Conservation (phyloP, 2,113 vertebrate species). For the Pelusios castaneus region DNA sequence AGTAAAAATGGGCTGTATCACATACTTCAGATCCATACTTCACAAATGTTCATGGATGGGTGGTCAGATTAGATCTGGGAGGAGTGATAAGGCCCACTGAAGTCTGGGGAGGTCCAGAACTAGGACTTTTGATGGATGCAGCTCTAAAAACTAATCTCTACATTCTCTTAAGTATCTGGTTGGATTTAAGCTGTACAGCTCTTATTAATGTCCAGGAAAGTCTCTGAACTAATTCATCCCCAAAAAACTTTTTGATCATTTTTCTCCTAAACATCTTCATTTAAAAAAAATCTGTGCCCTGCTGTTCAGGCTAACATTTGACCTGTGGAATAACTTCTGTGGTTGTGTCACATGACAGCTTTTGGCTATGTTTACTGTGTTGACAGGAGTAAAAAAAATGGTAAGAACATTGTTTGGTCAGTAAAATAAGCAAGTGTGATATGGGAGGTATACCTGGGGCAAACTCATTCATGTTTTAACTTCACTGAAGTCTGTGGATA, state of each 20-base stretch:
- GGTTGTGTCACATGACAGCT: not conserved
- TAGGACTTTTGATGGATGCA: not conserved
- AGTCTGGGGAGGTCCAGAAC: not conserved
- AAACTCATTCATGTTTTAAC: not conserved
- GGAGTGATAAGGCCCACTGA: not conserved
- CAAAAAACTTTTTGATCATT: not conserved
- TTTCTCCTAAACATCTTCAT: not conserved
- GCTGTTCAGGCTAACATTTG: not conserved
- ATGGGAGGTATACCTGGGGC: not conserved
- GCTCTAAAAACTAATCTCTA: not conserved
- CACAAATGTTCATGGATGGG: not conserved
- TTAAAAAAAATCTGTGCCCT: not conserved
- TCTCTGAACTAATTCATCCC: not conserved
- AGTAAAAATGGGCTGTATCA: conserved; percentile 33
- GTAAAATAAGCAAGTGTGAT: not conserved
- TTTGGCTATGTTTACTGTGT: not conserved
- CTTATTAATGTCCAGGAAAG: not conserved
- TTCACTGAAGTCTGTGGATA: not conserved
- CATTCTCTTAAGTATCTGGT: not conserved
- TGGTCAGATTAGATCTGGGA: not conserved
- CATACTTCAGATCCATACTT: not conserved
- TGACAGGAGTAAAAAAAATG: not conserved
- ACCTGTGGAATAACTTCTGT: not conserved
- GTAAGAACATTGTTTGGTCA: not conserved
- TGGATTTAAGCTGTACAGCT: not conserved